Base-by-base conservation (phyloP, 2,113 vertebrate species). In the Callithrix jacchus region DNA sequence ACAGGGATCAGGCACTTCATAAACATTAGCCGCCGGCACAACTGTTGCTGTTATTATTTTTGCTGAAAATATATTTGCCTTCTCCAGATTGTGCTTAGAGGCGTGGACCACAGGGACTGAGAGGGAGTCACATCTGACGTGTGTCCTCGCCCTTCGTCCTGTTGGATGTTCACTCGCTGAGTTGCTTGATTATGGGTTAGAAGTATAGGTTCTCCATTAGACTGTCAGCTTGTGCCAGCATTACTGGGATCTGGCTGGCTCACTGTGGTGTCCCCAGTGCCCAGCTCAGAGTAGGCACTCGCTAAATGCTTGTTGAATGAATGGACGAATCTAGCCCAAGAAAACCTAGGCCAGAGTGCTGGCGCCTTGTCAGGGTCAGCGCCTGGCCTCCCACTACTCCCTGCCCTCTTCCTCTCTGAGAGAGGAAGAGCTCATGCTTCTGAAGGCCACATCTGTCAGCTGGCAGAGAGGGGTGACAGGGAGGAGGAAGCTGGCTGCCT, bases 171-270 rank as follows among this genome's bases (percentile, higher is more conserved):
- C 6, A 80, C 64, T 49, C 13, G 7, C 94, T 2, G 0, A 3
- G 58, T 12, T 42, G 52, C 82, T 7, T 37, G 61, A 2, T 52
- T 18, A 0, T 0, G 0, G 74, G 27, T 3, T 37, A 76, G 89
- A 68, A 80, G 76, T 88, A 91, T 61, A 71, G 40, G 27, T 47
- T 87, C 64, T 23, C 49, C 25, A 5, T 14, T 30, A 7, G 52
- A 8, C 40, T 0, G 0, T 5, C n/a, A 32, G 77, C 87, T 23
- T 3, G 0, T 0, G 8, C 0, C 0, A 35, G n/a, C 45, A 1
- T 16, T 1, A 1, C 84, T 2, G 45, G 47, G 79, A 20, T 37
- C 68, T 21, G 35, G 45, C 88, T 32, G 76, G 25, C 27, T 82
- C 27, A 1, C 30, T 13, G 88, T 18, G 2, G 21, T 8, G 1